Evolutionary conservation across 2,797 vertebrate genomes (phyloP).

Genomic region (Novumbra hubbsi): DNA sequence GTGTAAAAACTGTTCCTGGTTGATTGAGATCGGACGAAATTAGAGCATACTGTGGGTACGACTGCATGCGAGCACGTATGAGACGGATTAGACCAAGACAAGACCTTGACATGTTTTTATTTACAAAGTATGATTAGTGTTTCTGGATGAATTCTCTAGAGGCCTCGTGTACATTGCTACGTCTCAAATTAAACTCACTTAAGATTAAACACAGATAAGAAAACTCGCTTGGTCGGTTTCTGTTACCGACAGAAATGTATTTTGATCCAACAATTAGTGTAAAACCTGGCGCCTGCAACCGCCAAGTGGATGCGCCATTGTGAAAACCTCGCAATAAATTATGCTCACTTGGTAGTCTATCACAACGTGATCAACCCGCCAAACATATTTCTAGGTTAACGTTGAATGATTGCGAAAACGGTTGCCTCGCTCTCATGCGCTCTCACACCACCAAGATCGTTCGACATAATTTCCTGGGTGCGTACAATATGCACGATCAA

Average conservation of each 20-base stretch:
- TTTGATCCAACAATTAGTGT: not conserved
- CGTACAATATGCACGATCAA: conserved; percentile 15
- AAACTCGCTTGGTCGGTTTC: not conserved
- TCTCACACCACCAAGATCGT: not conserved
- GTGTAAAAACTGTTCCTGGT: not conserved
- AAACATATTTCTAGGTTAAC: conserved; percentile 9
- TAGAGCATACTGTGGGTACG: not conserved
- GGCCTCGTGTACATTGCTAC: not conserved
- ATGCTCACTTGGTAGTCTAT: not conserved
- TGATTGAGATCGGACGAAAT: not conserved
- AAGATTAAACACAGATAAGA: not conserved
- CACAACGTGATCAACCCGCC: not conserved
- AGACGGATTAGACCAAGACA: not conserved
- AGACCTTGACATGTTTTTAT: not conserved
- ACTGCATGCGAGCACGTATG: not conserved
- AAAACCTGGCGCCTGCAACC: conserved; percentile 34
- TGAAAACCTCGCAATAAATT: conserved; percentile 12
- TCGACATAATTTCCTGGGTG: not conserved
- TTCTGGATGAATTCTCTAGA: not conserved
- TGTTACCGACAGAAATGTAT: not conserved
- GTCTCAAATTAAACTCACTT: not conserved
- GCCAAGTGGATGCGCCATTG: conserved; percentile 25
- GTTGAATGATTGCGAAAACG: conserved; percentile 1
- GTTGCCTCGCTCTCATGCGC: not conserved
- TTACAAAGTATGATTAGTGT: not conserved